These are phyloP conservation scores for Noturus placidus DNA, from an alignment of 2,113 vertebrate genomes.

Conservation along the genomic window DNA sequence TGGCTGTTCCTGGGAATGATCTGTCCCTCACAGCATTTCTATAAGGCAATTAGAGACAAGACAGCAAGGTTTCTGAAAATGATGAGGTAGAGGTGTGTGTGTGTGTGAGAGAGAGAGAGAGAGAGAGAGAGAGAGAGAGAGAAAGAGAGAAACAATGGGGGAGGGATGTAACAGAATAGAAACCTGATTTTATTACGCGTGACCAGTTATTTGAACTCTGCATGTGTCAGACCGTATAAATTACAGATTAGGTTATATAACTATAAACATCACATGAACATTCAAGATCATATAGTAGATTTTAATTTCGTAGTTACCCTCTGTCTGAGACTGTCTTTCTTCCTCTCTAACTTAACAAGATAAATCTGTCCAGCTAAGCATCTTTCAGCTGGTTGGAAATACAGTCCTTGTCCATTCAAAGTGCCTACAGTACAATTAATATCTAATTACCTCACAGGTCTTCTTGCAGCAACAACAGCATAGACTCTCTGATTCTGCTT, in stretches of 20 bases:
- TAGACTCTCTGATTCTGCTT: conserved; percentile 32
- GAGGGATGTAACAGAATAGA: background rate
- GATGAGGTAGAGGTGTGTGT: background rate
- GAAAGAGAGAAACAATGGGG: background rate
- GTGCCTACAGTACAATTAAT: conserved; percentile 48
- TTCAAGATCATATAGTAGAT: background rate
- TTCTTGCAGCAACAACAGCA: conserved; percentile 46
- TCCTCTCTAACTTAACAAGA: background rate
- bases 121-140: background rate
- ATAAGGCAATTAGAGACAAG: background rate
- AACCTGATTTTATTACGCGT: background rate
- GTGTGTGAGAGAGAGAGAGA: background rate
- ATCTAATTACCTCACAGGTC: conserved; percentile 48
- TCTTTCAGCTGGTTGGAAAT: conserved; percentile 32
- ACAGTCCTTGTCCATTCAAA: conserved; percentile 43
- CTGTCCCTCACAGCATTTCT: background rate
- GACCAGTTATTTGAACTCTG: background rate
- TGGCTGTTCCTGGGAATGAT: background rate
- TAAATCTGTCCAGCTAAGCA: conserved; percentile 42
- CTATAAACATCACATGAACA: background rate
- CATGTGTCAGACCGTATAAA: background rate
- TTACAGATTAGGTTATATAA: background rate
- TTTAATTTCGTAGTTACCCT: background rate
- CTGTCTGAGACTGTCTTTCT: background rate
- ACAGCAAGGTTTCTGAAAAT: conserved; percentile 9